Base-by-base conservation (phyloP, 2,797 vertebrate species). In the Pseudomugil tenellus region DNA sequence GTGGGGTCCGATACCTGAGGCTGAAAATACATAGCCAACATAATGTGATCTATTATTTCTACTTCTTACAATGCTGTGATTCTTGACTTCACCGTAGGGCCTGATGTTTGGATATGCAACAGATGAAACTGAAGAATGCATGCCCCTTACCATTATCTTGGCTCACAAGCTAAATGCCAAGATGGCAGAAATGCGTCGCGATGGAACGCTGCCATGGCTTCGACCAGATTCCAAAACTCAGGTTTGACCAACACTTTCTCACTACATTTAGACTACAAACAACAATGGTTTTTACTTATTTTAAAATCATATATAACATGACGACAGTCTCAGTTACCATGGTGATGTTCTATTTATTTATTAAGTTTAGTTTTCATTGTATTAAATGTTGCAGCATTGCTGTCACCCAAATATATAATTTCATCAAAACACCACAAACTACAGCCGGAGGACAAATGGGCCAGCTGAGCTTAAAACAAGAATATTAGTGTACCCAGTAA, bases 31-130 rank as follows among this genome's bases (percentile, higher is more conserved):
- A n/a, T 3, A 13, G 1, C 3, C 10, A 43, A 43, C 41, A 10
- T 19, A 41, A 41, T 19, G 37, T 41, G 37, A 13, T 9, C n/a
- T 49, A 29, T 16, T 58, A 6, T 5, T n/a, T 37, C 60, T 16
- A 55, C 17, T 49, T 64, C 2, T 37, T 0, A n/a, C 67, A 23
- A 55, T 60, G 55, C 23, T 70, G 12, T 37, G 1, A 46, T 64
- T 35, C 63, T 25, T 56, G 7, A 23, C 39, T 63, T 14, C 48
- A 3, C 34, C 28, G 72, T 79, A 99, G 97, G 97, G 97, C 19
- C 89, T 99, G 82, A 99, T 99, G 97, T 98, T 99, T 3, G 97
- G 97, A 17, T 98, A 99, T 8, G 97, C 97, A 79, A 97, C 97
- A 0, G 95, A 99, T 28, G 97, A 98, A 91, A 99, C 97, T 0